Evolutionary conservation across 2,113 vertebrate genomes (phyloP).

Genomic region (Callorhinus ursinus): DNA sequence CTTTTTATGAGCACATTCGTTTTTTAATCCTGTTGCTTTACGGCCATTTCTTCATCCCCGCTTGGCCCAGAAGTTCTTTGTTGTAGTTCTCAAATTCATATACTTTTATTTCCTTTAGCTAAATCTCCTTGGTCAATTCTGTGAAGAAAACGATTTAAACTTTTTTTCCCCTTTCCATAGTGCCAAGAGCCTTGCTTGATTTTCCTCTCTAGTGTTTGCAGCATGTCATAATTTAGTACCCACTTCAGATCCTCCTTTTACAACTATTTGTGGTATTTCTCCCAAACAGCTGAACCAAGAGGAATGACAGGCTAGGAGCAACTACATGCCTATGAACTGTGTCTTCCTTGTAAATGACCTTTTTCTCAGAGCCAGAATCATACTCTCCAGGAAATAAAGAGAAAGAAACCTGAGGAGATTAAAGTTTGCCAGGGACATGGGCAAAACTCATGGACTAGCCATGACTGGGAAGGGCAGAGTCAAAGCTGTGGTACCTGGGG

Average conservation of each 20-base stretch:
- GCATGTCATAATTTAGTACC: conserved; percentile 70
- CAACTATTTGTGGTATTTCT: conserved; percentile 76
- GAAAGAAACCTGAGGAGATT: conserved; percentile 60
- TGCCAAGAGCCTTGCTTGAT: conserved; percentile 22
- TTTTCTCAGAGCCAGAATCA: neutral
- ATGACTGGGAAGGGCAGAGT: conserved; percentile 61
- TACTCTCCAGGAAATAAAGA: conserved; percentile 70
- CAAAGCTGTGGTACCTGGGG: conserved; percentile 51
- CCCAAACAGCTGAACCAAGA: conserved; percentile 50
- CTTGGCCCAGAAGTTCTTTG: conserved; percentile 21
- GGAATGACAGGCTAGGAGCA: conserved; percentile 59
- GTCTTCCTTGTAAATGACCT: conserved; percentile 23
- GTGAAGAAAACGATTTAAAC: neutral
- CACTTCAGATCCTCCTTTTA: conserved; percentile 67
- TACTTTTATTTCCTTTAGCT: conserved; percentile 47
- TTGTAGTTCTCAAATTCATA: neutral
- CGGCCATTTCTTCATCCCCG: neutral
- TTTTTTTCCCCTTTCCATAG: conserved; percentile 31
- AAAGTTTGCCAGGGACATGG: conserved; percentile 9
- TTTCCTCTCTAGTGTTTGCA: conserved; percentile 66
- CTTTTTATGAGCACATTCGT: conserved; percentile 69
- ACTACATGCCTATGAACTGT: neutral
- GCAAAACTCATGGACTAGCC: conserved; percentile 59
- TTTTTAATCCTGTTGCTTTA: conserved; percentile 18
- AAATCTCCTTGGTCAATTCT: conserved; percentile 60